A percentile compares a stretch with the other conserved stretches of the same genome.
These are phyloP conservation scores for Nomia melanderi DNA, from an alignment of 1,140 invertebrate species.

Conservation along the genomic window DNA sequence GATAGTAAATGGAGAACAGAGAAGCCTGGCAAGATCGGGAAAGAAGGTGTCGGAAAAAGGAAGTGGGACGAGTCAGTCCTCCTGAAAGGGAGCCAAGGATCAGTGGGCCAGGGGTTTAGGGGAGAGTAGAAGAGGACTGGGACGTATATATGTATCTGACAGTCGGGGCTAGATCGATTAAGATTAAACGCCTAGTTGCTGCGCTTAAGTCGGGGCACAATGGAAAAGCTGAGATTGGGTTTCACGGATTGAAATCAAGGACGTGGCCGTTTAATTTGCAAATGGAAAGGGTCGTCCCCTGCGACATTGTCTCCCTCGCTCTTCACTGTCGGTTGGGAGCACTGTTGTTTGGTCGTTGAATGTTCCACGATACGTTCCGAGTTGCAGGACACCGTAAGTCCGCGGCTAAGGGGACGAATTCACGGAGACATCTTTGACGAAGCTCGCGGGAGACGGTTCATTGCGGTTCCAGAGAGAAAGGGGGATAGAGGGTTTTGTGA, in stretches of 20 bases:
- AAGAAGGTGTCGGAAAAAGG: constrained; percentile 39
- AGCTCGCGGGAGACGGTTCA: neutral
- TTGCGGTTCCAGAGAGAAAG: neutral
- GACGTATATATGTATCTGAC: constrained; percentile 29
- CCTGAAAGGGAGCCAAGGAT: constrained; percentile 46
- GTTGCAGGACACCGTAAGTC: neutral
- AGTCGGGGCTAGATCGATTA: constrained; percentile 65
- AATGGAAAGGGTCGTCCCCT: constrained; percentile 56
- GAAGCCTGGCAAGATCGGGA: constrained; percentile 1
- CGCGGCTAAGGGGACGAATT: too few species aligned
- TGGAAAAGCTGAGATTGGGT: constrained; percentile 60
- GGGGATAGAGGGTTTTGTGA: too few species aligned
- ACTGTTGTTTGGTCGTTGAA: constrained; percentile 14
- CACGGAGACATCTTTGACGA: neutral
- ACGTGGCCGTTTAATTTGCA: constrained; percentile 66
- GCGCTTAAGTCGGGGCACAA: constrained; percentile 66
- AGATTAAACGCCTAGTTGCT: constrained; percentile 67
- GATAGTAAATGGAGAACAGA: neutral
- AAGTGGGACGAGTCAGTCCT: constrained; percentile 32
- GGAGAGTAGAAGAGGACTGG: constrained; percentile 44
- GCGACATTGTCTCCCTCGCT: neutral
- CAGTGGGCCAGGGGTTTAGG: neutral
- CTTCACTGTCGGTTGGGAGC: neutral
- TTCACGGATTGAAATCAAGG: constrained; percentile 63
- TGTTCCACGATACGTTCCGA: constrained; percentile 18